Conservation (phyloP, 2,113 vertebrate genomes). For the Microtus oregoni region DNA sequence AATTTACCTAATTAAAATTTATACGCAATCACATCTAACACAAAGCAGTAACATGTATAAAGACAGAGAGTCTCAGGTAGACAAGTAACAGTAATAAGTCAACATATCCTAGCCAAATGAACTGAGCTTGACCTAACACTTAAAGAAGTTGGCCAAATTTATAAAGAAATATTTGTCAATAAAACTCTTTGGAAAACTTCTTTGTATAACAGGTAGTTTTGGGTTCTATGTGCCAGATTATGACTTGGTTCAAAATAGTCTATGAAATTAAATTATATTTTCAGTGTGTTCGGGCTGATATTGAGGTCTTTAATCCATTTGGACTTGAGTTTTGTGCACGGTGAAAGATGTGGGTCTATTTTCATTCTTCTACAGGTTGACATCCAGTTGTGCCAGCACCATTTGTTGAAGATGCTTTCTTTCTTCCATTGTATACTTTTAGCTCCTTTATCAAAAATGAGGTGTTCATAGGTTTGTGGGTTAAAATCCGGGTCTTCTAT, state of each 20-base stretch:
- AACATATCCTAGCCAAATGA: neutral
- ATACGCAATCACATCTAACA: neutral
- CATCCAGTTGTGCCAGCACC: too few relatives aligned
- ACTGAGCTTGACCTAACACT: neutral
- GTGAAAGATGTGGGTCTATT: too few relatives aligned
- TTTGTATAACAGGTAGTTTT: neutral
- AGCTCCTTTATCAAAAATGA: too few relatives aligned
- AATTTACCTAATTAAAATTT: neutral
- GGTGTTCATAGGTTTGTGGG: too few relatives aligned
- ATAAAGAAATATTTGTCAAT: neutral
- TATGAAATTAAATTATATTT: neutral
- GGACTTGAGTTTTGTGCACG: too few relatives aligned
- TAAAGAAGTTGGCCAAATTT: neutral
- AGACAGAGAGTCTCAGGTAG: neutral
- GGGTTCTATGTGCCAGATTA: neutral
- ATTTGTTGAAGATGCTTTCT: too few relatives aligned
- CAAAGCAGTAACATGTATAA: neutral
- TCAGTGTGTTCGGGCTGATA: too few relatives aligned
- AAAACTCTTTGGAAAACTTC: neutral
- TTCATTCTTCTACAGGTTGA: too few relatives aligned
- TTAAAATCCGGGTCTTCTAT: too few relatives aligned
- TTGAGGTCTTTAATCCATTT: too few relatives aligned
- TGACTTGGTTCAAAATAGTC: neutral
- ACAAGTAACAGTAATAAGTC: neutral
- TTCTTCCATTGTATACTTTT: too few relatives aligned